Conservation (phyloP, 2,888 invertebrate genomes). For the Rhorus exstirpatorius region DNA sequence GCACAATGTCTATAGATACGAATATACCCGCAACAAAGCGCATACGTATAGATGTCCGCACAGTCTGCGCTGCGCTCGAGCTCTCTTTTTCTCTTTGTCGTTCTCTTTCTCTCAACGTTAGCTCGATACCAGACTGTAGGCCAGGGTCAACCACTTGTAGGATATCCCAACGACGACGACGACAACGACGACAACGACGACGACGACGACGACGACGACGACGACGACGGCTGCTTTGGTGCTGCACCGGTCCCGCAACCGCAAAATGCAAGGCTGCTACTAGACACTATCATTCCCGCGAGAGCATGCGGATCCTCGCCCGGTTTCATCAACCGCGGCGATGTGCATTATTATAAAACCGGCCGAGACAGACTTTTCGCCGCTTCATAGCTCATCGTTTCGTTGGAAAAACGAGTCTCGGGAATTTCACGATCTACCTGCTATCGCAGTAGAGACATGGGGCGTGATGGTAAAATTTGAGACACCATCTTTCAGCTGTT, state of each 20-base stretch:
- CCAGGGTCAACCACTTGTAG: conserved; percentile 84
- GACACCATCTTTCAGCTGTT: no score
- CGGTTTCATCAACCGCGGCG: conserved; percentile 19
- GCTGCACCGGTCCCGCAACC: conserved; percentile 63
- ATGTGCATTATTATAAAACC: conserved; percentile 45
- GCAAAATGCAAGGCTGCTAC: conserved; percentile 66
- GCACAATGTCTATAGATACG: conserved; percentile 11
- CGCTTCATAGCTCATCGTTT: conserved; percentile 22
- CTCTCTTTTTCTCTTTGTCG: conserved; percentile 22
- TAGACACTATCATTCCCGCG: conserved; percentile 59
- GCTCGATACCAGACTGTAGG: conserved; percentile 78
- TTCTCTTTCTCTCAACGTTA: conserved; percentile 51
- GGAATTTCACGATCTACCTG: background rate
- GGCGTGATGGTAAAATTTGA: no score
- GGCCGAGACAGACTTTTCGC: conserved; percentile 54
- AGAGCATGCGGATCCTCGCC: conserved; percentile 59
- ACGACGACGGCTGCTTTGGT: conserved; percentile 60
- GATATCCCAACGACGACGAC: conserved; percentile 77
- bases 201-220: conserved; percentile 61
- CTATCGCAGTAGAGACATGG: background rate
- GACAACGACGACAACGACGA: conserved; percentile 59
- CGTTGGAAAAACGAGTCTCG: conserved; percentile 1
- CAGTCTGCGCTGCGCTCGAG: conserved; percentile 19
- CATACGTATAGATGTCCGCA: conserved; percentile 28
- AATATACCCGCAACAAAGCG: conserved; percentile 3